These are phyloP conservation scores for Epistrophe eligans DNA, from an alignment of 2,888 invertebrate genomes.

Conservation along the genomic window DNA sequence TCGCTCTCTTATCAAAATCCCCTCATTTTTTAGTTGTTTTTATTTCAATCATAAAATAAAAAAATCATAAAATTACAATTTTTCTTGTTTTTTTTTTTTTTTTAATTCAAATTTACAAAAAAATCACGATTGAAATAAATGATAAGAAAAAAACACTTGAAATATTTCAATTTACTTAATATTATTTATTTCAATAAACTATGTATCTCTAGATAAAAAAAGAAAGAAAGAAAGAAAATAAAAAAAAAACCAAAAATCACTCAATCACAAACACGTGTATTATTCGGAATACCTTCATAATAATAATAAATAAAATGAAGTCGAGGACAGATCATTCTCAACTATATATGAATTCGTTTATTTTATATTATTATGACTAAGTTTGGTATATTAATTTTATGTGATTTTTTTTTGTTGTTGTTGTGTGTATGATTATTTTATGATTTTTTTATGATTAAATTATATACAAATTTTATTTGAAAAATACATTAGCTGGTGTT, in stretches of 20 bases:
- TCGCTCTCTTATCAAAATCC: slow-evolving; percentile 20
- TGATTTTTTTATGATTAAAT: slow-evolving; percentile 70
- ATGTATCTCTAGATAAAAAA: not conserved
- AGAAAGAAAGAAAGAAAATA: not conserved
- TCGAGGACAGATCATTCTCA: slow-evolving; percentile 50
- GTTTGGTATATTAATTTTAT: slow-evolving; percentile 60
- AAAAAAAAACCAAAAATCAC: not conserved
- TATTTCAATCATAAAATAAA: slow-evolving; percentile 57
- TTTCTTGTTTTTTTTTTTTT: not conserved
- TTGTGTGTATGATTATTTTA: not conserved
- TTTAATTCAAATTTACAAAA: not conserved
- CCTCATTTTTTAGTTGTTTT: slow-evolving; percentile 3
- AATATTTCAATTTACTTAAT: slow-evolving; percentile 55
- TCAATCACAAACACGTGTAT: slow-evolving; percentile 29
- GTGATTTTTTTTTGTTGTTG: slow-evolving; percentile 26
- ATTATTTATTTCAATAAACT: slow-evolving; percentile 61
- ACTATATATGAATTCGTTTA: slow-evolving; percentile 44
- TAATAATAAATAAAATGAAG: slow-evolving; percentile 12
- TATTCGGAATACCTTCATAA: slow-evolving; percentile 5
- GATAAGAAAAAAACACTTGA: slow-evolving; percentile 31
- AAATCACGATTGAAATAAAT: slow-evolving; percentile 16
- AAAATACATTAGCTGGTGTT: slow-evolving; percentile 63
- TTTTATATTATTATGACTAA: slow-evolving; percentile 43
- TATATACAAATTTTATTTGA: slow-evolving; percentile 63
- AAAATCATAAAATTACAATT: slow-evolving; percentile 51